Conservation (phyloP, 2,113 vertebrate species). For the Acrocephalus arundinaceus region DNA sequence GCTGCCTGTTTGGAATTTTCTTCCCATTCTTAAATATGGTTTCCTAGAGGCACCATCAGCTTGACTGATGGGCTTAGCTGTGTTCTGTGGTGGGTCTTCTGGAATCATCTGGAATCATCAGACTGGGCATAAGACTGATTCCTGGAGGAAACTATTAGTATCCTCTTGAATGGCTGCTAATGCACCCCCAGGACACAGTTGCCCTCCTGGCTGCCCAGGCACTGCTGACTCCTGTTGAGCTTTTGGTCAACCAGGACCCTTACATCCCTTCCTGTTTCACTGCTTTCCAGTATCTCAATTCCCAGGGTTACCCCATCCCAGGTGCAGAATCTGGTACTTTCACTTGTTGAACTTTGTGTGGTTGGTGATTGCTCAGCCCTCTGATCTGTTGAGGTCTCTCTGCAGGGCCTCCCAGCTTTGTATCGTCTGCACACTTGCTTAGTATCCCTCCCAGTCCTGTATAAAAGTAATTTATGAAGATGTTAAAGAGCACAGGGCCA, state of each 20-base stretch:
- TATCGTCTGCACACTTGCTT: background rate
- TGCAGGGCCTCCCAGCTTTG: background rate
- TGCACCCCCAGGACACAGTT: fast-evolving
- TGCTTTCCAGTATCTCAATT: background rate
- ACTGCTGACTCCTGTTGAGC: background rate
- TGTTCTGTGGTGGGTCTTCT: background rate
- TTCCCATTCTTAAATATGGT: background rate
- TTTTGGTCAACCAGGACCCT: background rate
- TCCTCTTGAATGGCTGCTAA: background rate
- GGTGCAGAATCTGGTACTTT: background rate
- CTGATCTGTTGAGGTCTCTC: background rate
- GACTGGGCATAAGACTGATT: background rate
- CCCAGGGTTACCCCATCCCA: background rate
- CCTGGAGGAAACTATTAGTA: no score
- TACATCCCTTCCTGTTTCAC: no score
- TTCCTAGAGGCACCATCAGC: background rate
- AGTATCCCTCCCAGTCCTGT: background rate
- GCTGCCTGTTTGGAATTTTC: background rate
- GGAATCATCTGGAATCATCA: background rate
- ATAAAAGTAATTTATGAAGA: background rate
- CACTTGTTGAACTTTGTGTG: fast-evolving
- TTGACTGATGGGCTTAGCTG: background rate
- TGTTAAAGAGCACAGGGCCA: fast-evolving
- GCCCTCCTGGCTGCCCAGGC: background rate
- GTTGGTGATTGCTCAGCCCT: background rate